These are phyloP conservation scores for Megastigmus dorsalis DNA, from an alignment of 2,888 invertebrate species.

Conservation along the genomic window DNA sequence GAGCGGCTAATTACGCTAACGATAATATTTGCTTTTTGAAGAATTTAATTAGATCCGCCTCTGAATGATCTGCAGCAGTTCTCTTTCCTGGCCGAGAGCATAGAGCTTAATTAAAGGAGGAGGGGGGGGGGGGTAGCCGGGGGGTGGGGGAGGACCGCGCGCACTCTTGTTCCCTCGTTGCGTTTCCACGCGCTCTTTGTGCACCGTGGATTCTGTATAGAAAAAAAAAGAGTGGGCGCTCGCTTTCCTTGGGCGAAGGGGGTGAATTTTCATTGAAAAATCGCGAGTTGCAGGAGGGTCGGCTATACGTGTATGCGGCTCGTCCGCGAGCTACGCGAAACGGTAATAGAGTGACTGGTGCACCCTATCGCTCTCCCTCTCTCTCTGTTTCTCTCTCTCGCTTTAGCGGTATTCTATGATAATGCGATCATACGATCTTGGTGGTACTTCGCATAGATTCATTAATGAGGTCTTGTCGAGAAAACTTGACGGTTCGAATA, in stretches of 20 bases:
- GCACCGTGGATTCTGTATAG: too few species aligned
- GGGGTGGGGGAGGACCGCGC: too few species aligned
- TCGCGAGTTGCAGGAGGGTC: background rate
- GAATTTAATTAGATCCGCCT: slow-evolving; percentile 40
- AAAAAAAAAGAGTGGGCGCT: too few species aligned
- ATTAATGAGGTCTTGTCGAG: background rate
- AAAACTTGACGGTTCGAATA: background rate
- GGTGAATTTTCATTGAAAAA: slow-evolving; percentile 19
- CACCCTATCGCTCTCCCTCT: background rate
- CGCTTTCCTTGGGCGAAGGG: too few species aligned
- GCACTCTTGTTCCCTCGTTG: too few species aligned
- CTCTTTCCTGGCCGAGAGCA: too few species aligned
- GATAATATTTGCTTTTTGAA: slow-evolving; percentile 21
- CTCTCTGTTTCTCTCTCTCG: background rate
- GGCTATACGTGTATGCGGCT: background rate
- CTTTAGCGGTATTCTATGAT: background rate
- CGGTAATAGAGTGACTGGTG: too few species aligned
- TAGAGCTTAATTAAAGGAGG: too few species aligned
- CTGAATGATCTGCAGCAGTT: too few species aligned
- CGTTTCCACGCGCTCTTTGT: background rate
- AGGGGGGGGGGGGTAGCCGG: too few species aligned
- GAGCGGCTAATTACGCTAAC: slow-evolving; percentile 25
- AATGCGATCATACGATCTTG: background rate
- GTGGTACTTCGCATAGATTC: background rate
- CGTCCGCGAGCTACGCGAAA: background rate